Percentiles rank a stretch among this genome's conserved stretches.
Conservation (phyloP, 2,888 invertebrate species). For the Chrysina gloriosa region DNA sequence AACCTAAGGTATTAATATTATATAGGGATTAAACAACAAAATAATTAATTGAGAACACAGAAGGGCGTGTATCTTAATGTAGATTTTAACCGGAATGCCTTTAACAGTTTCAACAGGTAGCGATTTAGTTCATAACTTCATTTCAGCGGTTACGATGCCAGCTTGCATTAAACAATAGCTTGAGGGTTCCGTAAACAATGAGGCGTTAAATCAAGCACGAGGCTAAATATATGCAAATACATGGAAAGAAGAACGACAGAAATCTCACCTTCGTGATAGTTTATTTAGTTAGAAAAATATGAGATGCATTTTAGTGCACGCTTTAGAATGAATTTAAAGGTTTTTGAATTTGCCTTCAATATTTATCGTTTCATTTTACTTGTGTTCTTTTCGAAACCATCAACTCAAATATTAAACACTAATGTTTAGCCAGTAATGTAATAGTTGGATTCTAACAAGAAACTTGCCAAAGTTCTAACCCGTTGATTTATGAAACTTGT, state of each 20-base stretch:
- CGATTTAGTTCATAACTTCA: neutral
- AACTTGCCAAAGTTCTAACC: too few species aligned
- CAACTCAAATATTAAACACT: too few species aligned
- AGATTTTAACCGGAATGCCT: neutral
- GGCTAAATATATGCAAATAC: neutral
- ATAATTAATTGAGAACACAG: neutral
- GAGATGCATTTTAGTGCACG: neutral
- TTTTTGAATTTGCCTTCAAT: too few species aligned
- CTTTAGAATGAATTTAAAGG: too few species aligned
- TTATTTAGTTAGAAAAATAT: neutral
- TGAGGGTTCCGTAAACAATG: slow-evolving; percentile 10
- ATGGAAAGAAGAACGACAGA: neutral
- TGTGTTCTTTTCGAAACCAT: too few species aligned
- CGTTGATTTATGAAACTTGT: too few species aligned
- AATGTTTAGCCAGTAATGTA: too few species aligned
- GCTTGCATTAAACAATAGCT: slow-evolving; percentile 9
- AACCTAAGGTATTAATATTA: too few species aligned
- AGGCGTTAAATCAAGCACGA: neutral
- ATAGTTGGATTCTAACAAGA: too few species aligned
- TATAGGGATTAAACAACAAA: too few species aligned
- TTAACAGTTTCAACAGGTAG: slow-evolving; percentile 9
- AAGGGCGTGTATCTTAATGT: neutral
- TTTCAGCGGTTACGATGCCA: neutral
- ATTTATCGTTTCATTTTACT: too few species aligned
- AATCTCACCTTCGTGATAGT: too few species aligned